Evolutionary conservation across 2,113 vertebrate species (phyloP), one percentile per base, ranked within the genome.

Genomic region (Calyptommatus sinebrachiatus): DNA sequence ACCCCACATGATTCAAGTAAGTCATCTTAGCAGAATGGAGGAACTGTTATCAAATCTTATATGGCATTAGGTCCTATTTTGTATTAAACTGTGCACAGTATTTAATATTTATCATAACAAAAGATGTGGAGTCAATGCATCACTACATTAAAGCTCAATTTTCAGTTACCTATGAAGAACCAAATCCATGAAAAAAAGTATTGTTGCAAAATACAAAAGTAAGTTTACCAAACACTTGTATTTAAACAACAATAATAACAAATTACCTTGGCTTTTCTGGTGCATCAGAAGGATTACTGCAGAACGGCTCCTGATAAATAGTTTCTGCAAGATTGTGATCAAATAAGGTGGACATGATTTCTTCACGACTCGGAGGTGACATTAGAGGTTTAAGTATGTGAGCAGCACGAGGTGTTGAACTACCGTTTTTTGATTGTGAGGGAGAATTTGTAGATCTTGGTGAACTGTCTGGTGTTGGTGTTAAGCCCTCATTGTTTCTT

Each of bases 301-400:
- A 99, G 93, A 97, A 99, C 3, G 98, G 98, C 79, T 99, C 98
- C 91, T 98, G 96, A 89, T 99, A 99, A 84, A 96, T 88, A 21
- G 96, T 96, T 95, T 99, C 98, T 57, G 98, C 96, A 0, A 99
- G 97, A 87, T 99, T 96, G 80, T 99, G 94, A 88, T 98, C 96
- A 77, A 95, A 82, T 69, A 99, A 91, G 75, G 97, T 98, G 89
- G 96, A 94, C 90, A 98, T 92, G 85, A 99, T 98, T 95, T 99
- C 98, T 82, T 99, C 98, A 60, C 97, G 97, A 88, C 96, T 99
- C 26, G 98, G 98, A 53, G 98, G 98, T 48, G 97, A 99, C 98
- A 99, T 99, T 28, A 99, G 96, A 68, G 98, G 98, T 89, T 99
- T 99, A 86, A 99, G 95, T 77, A 99, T 92, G 85, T 97, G 95